These are phyloP conservation scores for Sorex fumeus DNA, from an alignment of 2,113 vertebrate species.

Conservation along the genomic window DNA sequence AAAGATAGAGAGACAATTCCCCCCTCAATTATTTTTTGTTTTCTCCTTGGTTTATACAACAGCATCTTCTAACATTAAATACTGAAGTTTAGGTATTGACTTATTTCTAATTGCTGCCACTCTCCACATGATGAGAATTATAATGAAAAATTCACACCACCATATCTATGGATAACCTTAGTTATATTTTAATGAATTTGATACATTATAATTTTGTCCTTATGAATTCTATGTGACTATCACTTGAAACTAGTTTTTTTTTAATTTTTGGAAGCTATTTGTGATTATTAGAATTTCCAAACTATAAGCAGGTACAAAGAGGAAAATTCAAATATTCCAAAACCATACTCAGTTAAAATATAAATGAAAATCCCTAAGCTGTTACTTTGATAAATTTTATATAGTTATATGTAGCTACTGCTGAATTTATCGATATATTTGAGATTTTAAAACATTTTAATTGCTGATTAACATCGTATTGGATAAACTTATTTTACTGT, in stretches of 20 bases:
- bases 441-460: constrained; percentile 2
- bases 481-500: neutral
- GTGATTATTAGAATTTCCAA: neutral
- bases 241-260: neutral
- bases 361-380: neutral
- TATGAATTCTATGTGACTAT: neutral
- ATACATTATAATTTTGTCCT: neutral
- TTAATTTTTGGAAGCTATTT: constrained; percentile 8
- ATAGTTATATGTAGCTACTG: neutral
- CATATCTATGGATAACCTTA: neutral
- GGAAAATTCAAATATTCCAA: constrained; percentile 17
- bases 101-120: neutral
- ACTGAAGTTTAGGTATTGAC: neutral
- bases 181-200: constrained; percentile 30
- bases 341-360: neutral
- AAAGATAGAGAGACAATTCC: neutral
- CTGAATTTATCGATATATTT: neutral
- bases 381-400: neutral
- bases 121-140: neutral
- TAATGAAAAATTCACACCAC: constrained; percentile 1
- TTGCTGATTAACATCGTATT: neutral
- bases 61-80: neutral
- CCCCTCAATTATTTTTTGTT: neutral
- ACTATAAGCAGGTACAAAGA: neutral
- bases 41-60: neutral